Conservation (phyloP, 1,140 invertebrate species). For the Drosophila parabipectinata region DNA sequence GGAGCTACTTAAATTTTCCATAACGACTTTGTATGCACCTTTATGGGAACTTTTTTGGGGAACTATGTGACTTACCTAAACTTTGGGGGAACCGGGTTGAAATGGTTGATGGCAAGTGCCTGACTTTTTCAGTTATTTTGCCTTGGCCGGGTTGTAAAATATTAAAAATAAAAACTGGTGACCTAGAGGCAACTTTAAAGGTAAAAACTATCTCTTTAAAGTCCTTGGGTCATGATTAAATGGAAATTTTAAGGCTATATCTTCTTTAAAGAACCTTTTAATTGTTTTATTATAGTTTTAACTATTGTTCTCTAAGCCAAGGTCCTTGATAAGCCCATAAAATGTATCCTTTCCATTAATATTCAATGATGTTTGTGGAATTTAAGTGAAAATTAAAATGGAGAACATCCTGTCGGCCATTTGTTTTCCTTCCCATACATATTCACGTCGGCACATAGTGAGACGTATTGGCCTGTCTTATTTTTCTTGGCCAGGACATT, state of each 20-base stretch:
- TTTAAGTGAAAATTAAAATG: slow-evolving; percentile 10
- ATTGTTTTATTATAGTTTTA: background rate
- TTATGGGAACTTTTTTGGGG: slow-evolving; percentile 37
- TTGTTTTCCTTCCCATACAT: slow-evolving; percentile 7
- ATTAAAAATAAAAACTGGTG: background rate
- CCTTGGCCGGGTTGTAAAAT: slow-evolving; percentile 15
- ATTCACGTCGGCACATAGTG: slow-evolving; percentile 32
- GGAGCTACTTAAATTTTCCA: slow-evolving; percentile 27
- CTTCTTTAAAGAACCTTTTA: background rate
- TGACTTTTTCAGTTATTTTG: slow-evolving; percentile 29
- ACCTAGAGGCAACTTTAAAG: background rate
- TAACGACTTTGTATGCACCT: slow-evolving; percentile 35
- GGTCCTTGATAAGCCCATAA: background rate
- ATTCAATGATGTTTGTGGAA: slow-evolving; percentile 2
- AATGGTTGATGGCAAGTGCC: slow-evolving; percentile 19
- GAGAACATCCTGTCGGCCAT: slow-evolving; percentile 15
- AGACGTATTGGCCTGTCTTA: slow-evolving; percentile 29
- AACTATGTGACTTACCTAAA: slow-evolving; percentile 39
- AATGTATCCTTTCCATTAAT: background rate
- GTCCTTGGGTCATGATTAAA: background rate
- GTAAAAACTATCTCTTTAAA: background rate
- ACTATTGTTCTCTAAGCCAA: background rate
- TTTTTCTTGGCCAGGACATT: slow-evolving; percentile 24
- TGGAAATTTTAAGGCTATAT: too few relatives aligned
- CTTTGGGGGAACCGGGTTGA: slow-evolving; percentile 13